phyloP scores from a whole-genome alignment of 2,797 vertebrate species.

The Gymnoscopelus microlampas region DNA sequence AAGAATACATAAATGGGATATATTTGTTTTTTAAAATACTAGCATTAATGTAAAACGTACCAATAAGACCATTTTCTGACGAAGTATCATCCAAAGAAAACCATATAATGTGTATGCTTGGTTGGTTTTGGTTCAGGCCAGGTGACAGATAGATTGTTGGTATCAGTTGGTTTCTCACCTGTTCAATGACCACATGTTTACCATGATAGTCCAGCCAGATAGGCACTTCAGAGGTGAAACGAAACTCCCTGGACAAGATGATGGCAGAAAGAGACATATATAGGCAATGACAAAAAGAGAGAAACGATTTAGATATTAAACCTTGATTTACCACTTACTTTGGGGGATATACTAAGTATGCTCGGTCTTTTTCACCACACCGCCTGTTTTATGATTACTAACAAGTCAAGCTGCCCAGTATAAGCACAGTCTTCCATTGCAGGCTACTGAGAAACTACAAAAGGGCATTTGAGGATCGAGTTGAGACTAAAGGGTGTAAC shows the following conservation, averaged over 20 bases:
- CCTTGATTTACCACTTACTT: background rate
- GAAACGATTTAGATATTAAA: background rate
- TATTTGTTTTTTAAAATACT: too few relatives aligned
- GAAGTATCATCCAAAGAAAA: background rate
- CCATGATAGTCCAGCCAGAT: conserved; percentile 95
- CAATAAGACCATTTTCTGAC: background rate
- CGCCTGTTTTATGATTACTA: too few relatives aligned
- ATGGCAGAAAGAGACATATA: background rate
- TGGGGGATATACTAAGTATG: too few relatives aligned
- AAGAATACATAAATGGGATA: too few relatives aligned
- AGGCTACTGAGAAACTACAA: too few relatives aligned
- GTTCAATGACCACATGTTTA: conserved; percentile 91
- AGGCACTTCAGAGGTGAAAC: conserved; percentile 94
- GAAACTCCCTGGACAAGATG: conserved; percentile 85
- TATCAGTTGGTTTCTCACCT: conserved; percentile 74
- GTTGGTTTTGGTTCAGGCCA: background rate
- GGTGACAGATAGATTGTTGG: background rate
- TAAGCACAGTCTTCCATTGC: too few relatives aligned
- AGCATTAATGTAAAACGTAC: too few relatives aligned
- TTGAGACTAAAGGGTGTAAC: too few relatives aligned
- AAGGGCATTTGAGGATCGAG: too few relatives aligned
- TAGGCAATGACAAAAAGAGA: background rate
- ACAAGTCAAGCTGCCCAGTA: too few relatives aligned
- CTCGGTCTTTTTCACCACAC: too few relatives aligned
- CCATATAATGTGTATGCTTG: background rate